phyloP scores from a whole-genome alignment of 1,140 invertebrate species.

The Scaptomyza hsui region DNA sequence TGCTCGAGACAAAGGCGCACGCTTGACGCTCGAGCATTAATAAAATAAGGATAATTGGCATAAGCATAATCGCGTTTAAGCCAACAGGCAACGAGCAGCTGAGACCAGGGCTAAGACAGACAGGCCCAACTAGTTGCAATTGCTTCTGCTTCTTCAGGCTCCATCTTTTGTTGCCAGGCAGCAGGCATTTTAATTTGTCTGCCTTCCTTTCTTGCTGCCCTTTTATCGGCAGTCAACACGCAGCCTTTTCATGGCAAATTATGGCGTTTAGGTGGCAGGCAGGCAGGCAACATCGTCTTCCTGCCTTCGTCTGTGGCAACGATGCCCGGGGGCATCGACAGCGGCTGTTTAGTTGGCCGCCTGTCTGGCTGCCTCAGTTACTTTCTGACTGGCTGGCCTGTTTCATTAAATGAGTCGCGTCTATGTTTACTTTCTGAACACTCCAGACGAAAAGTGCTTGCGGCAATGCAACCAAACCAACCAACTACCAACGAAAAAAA shows the following conservation, averaged over 20 bases:
- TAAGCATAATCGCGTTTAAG: slow-evolving; percentile 82
- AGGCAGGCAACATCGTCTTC: slow-evolving; percentile 34
- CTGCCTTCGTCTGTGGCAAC: slow-evolving; percentile 31
- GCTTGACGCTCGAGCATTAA: slow-evolving; percentile 59
- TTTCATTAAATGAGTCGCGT: slow-evolving; percentile 78
- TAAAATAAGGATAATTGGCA: slow-evolving; percentile 83
- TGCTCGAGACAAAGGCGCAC: slow-evolving; percentile 35
- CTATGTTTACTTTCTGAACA: slow-evolving; percentile 72
- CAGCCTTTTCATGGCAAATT: slow-evolving; percentile 82
- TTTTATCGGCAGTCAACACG: slow-evolving; percentile 80
- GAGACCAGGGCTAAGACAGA: slow-evolving; percentile 51
- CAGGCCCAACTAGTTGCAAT: slow-evolving; percentile 63
- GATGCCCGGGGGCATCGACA: slow-evolving; percentile 58
- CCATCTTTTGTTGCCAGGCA: slow-evolving; percentile 60
- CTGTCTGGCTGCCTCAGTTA: slow-evolving; percentile 47
- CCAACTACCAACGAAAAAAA: slow-evolving; percentile 12
- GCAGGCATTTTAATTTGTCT: slow-evolving; percentile 75
- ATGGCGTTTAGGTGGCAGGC: slow-evolving; percentile 73
- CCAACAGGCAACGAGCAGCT: slow-evolving; percentile 73
- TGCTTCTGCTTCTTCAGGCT: slow-evolving; percentile 20
- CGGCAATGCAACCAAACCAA: slow-evolving; percentile 32
- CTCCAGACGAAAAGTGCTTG: slow-evolving; percentile 57
- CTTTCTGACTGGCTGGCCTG: slow-evolving; percentile 21
- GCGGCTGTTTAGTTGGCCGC: slow-evolving; percentile 23
- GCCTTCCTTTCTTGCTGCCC: slow-evolving; percentile 45